Evolutionary conservation across 2,888 invertebrate genomes (phyloP), one percentile per base, ranked within the genome.

Genomic region (Ornithoptera alexandrae): DNA sequence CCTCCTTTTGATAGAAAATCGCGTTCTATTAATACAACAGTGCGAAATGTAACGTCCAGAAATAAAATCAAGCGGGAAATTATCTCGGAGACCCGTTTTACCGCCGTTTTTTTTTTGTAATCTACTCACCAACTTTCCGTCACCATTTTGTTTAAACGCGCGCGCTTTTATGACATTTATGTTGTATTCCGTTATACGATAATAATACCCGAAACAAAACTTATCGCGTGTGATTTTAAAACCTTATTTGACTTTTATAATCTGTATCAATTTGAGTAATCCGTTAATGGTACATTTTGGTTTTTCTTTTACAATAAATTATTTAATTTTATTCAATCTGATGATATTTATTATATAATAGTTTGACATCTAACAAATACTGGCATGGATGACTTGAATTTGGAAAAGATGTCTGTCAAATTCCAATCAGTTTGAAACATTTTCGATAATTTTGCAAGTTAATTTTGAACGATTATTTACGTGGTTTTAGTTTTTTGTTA

Each of bases 31-130:
- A 80, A 85, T 84, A 87, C 84, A 87, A 18, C 72, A 76, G 71
- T 77, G 83, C 83, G 81, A 88, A 87, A 86, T 88, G 87, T 85
- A 81, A 78, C 83, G 81, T 79, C 84, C 82, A 81, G 79, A 84
- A 87, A 87, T 87, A 88, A 88, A 84, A 82, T 83, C 81, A 79
- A 78, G 75, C 78, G 78, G 81, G 80, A 80, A 84, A 83, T 80
- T 76, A 65, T 66, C 57, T 73, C 78, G 74, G 77, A 74, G 62
- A 46, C 50, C 30, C 8, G 78, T 73, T 72, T 73, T 74, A 72
- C 76, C 78, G 78, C 80, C 77, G 74, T 81, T 77, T 75, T 75
- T 72, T 65, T 75, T 22, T 22, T 22, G 22, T 78, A 85, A 82
- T 84, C 76, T 69, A 72, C 73, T 2, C 53, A 15, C n/a, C 18